Conservation (phyloP, 1,140 invertebrate species). For the Ectropis grisescens region DNA sequence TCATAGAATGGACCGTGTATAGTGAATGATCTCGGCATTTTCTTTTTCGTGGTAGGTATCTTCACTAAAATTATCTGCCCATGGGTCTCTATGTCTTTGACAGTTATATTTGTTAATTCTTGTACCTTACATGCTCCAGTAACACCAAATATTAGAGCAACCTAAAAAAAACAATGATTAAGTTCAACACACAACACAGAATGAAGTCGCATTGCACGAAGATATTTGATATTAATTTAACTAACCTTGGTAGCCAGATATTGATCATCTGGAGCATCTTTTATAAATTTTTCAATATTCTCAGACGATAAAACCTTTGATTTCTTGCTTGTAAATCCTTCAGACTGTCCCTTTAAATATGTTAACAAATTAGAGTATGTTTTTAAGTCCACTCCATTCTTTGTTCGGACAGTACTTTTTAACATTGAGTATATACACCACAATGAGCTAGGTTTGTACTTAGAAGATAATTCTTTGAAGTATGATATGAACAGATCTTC, state of each 20-base stretch:
- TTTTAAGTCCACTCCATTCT: conserved; percentile 4
- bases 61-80: conserved; percentile 14
- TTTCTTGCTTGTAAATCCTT: conserved; percentile 6
- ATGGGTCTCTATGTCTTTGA: conserved; percentile 20
- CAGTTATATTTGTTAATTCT: conserved; percentile 16
- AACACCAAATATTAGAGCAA: conserved; percentile 19
- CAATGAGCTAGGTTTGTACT: conserved; percentile 6
- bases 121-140: conserved; percentile 17
- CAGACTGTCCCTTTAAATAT: conserved; percentile 3
- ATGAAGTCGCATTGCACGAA: too few species aligned
- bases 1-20: too few species aligned
- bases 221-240: too few species aligned
- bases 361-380: conserved; percentile 2
- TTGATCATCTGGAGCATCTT: too few species aligned
- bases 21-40: too few species aligned
- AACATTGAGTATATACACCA: conserved; percentile 8
- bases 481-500: conserved; percentile 4
- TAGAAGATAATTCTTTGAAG: conserved; percentile 5
- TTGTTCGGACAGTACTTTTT: conserved; percentile 6
- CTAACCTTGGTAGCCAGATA: too few species aligned
- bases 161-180: conserved; percentile 12
- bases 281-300: too few species aligned
- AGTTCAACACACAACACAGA: too few species aligned
- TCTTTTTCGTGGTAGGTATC: conserved; percentile 12
- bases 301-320: conserved; percentile 4